Base-by-base conservation (phyloP, 30 jellyfish, hydroid and myxozoan species). In the Pelagia noctiluca region DNA sequence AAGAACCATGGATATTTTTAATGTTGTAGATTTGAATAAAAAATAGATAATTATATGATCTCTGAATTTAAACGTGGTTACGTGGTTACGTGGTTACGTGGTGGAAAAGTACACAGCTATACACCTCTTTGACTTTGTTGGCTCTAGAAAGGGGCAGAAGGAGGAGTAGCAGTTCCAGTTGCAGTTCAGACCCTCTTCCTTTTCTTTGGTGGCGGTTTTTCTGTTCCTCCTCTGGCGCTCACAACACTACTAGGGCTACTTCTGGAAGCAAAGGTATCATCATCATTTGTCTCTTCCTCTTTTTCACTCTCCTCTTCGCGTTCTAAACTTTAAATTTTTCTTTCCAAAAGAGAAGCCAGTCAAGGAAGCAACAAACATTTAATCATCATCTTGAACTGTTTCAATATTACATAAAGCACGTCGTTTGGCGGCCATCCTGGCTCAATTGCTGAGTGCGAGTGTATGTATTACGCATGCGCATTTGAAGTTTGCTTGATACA, bases 211-310 rank as follows among this genome's bases (percentile, higher is more conserved):
- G 57, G 57, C 57, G 57, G 16, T 42, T 52, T 52, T 42, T 42
- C 57, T 42, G 57, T 42, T 42, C 57, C 57, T 42, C 12, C 57
- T 42, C 57, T 42, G 57, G 57, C 57, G 57, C 57, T 42, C 57
- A 42, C 57, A 42, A 42, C 57, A 42, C 57, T 42, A 42, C 57
- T 42, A 42, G 57, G 57, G 57, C 57, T 42, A 42, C 57, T 42
- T 42, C 57, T 42, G 57, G 57, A 42, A 42, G 57, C 57, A 42
- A 42, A 42, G 16, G 57, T 42, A 42, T 42, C 57, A 42, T 42
- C 57, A 42, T 42, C 57, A 42, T 42, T 42, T 16, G 57, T 42
- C 57, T 42, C 57, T 42, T 42, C 57, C 57, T 42, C 57, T 42
- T 42, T 16, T 42, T 42, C 57, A 42, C 57, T 42, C 57, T 42